These are phyloP conservation scores for Bovichtus diacanthus DNA, from an alignment of 2,797 vertebrate genomes.

Conservation along the genomic window DNA sequence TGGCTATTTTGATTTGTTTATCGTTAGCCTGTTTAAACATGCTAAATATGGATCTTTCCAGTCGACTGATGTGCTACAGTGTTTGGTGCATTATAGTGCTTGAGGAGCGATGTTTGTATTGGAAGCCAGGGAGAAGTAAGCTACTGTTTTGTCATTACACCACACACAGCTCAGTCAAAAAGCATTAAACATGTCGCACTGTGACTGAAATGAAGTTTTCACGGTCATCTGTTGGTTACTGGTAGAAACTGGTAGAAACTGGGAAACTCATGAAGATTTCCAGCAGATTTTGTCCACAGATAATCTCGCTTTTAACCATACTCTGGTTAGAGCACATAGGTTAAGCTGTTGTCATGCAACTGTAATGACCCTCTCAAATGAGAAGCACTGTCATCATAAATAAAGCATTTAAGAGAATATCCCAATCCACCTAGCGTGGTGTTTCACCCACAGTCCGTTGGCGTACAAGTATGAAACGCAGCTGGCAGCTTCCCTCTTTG, in stretches of 20 bases:
- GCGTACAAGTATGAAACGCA: slow-evolving; percentile 66
- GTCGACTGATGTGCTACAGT: slow-evolving; percentile 8
- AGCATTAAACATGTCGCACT: slow-evolving; percentile 30
- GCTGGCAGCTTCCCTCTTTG: slow-evolving; percentile 67
- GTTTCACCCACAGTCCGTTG: slow-evolving; percentile 55
- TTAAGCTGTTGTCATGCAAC: slow-evolving; percentile 60
- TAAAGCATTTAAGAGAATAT: slow-evolving; percentile 65
- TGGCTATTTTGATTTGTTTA: slow-evolving; percentile 32
- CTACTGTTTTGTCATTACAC: slow-evolving; percentile 17
- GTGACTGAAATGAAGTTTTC: slow-evolving; percentile 36
- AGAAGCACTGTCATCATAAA: slow-evolving; percentile 57
- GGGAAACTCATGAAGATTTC: slow-evolving; percentile 15
- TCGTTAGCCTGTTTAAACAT: slow-evolving; percentile 26
- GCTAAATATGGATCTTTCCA: slow-evolving; percentile 27
- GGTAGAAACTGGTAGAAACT: slow-evolving; percentile 27
- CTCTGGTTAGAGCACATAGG: slow-evolving; percentile 43
- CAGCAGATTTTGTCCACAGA: slow-evolving; percentile 7
- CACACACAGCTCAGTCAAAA: slow-evolving; percentile 24
- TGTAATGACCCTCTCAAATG: slow-evolving; percentile 51
- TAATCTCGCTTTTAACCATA: slow-evolving; percentile 31
- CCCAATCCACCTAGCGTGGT: slow-evolving; percentile 52
- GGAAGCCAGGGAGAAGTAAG: slow-evolving; percentile 7
- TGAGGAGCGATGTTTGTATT: slow-evolving; percentile 27
- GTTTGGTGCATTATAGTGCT: slow-evolving; percentile 11
- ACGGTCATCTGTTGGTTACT: slow-evolving; percentile 25